Conservation (phyloP, 2,797 vertebrate species). For the Triplophysa yarkandensis region DNA sequence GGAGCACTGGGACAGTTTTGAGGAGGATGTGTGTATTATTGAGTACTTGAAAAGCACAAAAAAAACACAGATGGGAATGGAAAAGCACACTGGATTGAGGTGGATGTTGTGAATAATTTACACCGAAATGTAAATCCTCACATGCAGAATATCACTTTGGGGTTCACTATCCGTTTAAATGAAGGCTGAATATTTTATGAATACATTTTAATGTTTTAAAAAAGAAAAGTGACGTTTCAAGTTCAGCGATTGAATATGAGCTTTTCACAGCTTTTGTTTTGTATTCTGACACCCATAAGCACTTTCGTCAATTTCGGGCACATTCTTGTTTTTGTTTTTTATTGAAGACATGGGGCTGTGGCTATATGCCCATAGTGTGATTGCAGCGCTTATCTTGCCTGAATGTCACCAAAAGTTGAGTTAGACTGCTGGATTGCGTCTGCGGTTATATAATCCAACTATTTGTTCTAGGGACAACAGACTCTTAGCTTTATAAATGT, state of each 20-base stretch:
- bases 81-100: neutral
- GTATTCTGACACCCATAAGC: neutral
- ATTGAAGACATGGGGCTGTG: conserved; percentile 9
- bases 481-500: conserved; percentile 48
- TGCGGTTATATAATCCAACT: conserved; percentile 35
- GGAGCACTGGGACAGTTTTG: neutral
- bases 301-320: conserved; percentile 3
- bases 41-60: conserved; percentile 71
- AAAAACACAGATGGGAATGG: neutral
- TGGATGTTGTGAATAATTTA: neutral
- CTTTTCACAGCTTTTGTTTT: neutral
- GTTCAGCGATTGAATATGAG: neutral
- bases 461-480: conserved; percentile 62
- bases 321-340: neutral
- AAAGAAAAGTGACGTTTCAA: neutral
- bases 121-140: neutral
- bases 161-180: neutral
- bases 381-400: neutral
- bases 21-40: conserved; percentile 46
- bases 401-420: conserved; percentile 10
- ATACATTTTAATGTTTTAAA: conserved; percentile 1
- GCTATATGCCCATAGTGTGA: neutral
- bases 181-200: neutral
- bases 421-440: conserved; percentile 19
- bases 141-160: neutral